phyloP scores from a whole-genome alignment of 2,113 vertebrate genomes.

The Lepus americanus region DNA sequence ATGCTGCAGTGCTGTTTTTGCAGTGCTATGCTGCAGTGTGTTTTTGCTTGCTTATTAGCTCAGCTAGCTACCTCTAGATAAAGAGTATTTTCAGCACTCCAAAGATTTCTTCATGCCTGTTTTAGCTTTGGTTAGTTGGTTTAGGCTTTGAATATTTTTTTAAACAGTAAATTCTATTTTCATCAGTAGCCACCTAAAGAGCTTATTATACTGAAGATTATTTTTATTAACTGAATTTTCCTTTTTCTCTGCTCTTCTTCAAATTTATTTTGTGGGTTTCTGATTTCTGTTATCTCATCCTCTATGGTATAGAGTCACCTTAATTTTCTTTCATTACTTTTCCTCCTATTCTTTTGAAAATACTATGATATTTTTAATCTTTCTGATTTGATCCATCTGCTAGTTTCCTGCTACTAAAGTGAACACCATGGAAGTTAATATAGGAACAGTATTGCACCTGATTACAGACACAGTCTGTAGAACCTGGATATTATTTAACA shows the following conservation, averaged over 20 bases:
- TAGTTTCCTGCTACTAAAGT: background rate
- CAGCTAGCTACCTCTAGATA: background rate
- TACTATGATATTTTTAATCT: background rate
- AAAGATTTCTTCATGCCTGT: background rate
- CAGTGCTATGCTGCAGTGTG: background rate
- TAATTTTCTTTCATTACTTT: slow-evolving; percentile 26
- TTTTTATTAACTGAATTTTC: slow-evolving; percentile 54
- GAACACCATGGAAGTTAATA: background rate
- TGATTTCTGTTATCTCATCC: background rate
- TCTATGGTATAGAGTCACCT: background rate
- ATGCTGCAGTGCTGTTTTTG: background rate
- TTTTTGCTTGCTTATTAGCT: background rate
- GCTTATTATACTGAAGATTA: background rate
- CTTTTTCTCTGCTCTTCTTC: background rate
- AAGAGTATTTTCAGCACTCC: background rate
- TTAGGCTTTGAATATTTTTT: background rate
- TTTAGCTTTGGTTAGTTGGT: slow-evolving; percentile 26
- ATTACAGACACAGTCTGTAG: background rate
- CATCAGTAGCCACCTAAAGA: no score
- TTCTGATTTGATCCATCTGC: background rate
- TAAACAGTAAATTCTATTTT: no score
- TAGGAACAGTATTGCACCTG: background rate
- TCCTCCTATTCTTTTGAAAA: background rate
- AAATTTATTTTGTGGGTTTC: background rate
- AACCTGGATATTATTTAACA: background rate